Evolutionary conservation across 2,888 invertebrate species (phyloP).

Genomic region (Lithophane socia): DNA sequence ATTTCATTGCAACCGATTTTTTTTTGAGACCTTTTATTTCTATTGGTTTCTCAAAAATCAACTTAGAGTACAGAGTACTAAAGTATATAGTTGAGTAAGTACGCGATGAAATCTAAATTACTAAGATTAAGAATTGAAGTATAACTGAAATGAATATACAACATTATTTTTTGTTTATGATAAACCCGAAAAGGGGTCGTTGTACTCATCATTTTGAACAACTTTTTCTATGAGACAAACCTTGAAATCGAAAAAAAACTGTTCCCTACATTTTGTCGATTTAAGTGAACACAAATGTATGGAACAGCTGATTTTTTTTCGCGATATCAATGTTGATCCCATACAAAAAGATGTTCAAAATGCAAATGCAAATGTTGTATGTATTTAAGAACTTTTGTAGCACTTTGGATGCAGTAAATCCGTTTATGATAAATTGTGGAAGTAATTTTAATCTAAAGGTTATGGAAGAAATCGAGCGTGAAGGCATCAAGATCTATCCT

Average conservation of each 20-base stretch:
- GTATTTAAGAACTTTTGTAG: background rate
- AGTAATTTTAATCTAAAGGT: constrained; percentile 86
- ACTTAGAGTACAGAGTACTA: background rate
- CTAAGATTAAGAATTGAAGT: background rate
- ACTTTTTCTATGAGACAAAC: no score
- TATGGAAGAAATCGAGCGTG: constrained; percentile 97
- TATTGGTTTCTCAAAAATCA: background rate
- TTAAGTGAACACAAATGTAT: no score
- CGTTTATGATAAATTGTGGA: no score
- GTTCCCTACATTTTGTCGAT: no score
- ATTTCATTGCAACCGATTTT: background rate
- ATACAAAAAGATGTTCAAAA: no score
- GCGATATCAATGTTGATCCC: no score
- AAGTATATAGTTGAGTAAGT: background rate
- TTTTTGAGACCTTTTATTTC: background rate
- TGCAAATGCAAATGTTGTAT: no score
- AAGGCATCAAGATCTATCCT: constrained; percentile 98
- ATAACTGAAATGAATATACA: background rate
- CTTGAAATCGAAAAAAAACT: no score
- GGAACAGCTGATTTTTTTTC: no score
- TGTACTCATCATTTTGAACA: no score
- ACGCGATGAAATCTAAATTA: background rate
- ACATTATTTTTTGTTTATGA: no score
- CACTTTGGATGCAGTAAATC: background rate
- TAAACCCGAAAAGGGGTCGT: no score